Evolutionary conservation across 2,888 invertebrate species (phyloP).

Genomic region (Spatulosminthurus flaviceps): DNA sequence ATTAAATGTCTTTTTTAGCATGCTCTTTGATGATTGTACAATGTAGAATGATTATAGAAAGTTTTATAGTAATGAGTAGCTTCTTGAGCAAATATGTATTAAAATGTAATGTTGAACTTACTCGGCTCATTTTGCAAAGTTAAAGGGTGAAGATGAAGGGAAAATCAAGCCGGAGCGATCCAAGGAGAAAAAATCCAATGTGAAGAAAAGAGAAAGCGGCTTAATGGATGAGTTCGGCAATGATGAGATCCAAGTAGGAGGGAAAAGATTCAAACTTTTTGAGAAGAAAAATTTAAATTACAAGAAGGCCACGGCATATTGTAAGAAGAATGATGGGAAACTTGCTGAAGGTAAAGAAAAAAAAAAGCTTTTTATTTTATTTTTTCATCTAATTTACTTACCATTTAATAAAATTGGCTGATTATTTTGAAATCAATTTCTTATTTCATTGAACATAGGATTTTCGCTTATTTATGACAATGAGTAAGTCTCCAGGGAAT

Average conservation of each 20-base stretch:
- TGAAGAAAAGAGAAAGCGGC: constrained; percentile 27
- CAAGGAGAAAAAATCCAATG: constrained; percentile 1
- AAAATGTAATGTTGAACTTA: background rate
- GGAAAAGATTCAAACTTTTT: constrained; percentile 60
- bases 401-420: background rate
- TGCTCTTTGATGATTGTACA: no score
- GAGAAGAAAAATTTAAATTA: constrained; percentile 59
- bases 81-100: no score
- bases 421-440: no score
- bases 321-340: constrained; percentile 51
- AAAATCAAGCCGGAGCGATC: background rate
- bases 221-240: constrained; percentile 35
- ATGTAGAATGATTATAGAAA: no score
- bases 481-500: no score
- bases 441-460: no score
- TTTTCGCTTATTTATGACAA: no score
- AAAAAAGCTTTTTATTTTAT: no score
- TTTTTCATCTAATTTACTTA: background rate
- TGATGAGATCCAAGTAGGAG: constrained; percentile 52
- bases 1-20: no score
- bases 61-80: no score
- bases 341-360: constrained; percentile 24
- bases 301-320: constrained; percentile 58
- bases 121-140: constrained; percentile 22
- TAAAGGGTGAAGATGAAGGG: constrained; percentile 25